Evolutionary conservation across 2,797 vertebrate species (phyloP).

Genomic region (Fundulus diaphanus): DNA sequence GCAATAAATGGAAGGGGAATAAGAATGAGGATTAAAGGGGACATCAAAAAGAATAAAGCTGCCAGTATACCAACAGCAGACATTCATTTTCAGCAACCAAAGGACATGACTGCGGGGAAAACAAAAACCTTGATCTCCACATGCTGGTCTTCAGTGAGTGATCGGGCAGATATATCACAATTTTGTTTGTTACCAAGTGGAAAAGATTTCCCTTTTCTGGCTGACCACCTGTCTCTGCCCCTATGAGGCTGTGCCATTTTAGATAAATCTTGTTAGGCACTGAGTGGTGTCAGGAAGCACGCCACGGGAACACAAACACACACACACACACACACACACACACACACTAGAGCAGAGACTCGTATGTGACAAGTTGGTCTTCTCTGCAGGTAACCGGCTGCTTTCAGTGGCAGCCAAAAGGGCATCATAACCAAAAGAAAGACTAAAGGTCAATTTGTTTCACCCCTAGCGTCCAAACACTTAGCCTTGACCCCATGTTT

Average conservation of each 20-base stretch:
- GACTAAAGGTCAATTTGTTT: neutral
- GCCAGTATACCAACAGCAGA: constrained; percentile 4
- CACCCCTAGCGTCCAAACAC: neutral
- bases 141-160: neutral
- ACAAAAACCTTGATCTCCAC: constrained; percentile 11
- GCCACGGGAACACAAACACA: constrained; percentile 20
- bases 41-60: constrained; percentile 30
- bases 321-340: constrained; percentile 1
- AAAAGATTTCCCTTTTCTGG: constrained; percentile 27
- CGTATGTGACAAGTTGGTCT: constrained; percentile 6
- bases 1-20: neutral
- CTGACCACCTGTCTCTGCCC: constrained; percentile 35
- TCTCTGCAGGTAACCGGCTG: constrained; percentile 3
- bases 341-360: neutral
- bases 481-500: too few species aligned
- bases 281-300: constrained; percentile 36
- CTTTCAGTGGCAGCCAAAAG: neutral
- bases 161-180: constrained; percentile 35
- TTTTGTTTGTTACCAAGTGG: constrained; percentile 25
- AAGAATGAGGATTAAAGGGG: constrained; percentile 21
- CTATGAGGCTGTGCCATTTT: constrained; percentile 19
- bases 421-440: neutral
- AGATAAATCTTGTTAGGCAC: constrained; percentile 51
- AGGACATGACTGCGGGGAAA: constrained; percentile 7
- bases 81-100: constrained; percentile 29